phyloP scores from a whole-genome alignment of 1,140 invertebrate genomes.

The Caenorhabditis latens region DNA sequence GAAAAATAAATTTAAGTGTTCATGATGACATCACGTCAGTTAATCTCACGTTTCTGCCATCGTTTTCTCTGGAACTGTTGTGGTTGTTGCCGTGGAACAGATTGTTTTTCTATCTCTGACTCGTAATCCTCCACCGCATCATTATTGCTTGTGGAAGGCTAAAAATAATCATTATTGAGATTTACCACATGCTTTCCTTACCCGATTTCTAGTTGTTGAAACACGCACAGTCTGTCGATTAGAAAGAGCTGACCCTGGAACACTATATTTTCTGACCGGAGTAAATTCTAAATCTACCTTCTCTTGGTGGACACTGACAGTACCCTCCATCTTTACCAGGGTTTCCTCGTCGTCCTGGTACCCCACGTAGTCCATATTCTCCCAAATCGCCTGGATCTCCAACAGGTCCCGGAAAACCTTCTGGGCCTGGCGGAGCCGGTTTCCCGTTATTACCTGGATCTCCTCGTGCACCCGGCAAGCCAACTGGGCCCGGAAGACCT shows the following conservation, averaged over 20 bases:
- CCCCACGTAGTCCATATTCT: slow-evolving; percentile 50
- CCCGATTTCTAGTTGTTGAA: not conserved
- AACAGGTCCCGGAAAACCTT: slow-evolving; percentile 37
- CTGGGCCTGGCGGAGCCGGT: slow-evolving; percentile 48
- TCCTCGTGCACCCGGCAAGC: slow-evolving; percentile 49
- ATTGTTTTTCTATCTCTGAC: not conserved
- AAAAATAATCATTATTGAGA: not conserved
- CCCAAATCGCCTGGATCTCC: slow-evolving; percentile 49
- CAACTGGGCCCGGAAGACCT: slow-evolving; percentile 37
- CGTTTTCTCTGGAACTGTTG: slow-evolving; percentile 4
- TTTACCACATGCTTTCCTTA: not conserved
- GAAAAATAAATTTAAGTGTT: not conserved
- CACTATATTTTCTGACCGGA: not conserved
- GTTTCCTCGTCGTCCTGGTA: slow-evolving; percentile 35
- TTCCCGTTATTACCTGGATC: slow-evolving; percentile 53
- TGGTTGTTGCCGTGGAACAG: not conserved
- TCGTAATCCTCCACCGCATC: not conserved
- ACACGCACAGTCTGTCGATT: slow-evolving; percentile 9
- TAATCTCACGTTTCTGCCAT: slow-evolving; percentile 17
- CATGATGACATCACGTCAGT: not conserved
- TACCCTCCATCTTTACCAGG: slow-evolving; percentile 54
- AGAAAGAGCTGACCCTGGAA: not conserved
- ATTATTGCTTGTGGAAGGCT: not conserved
- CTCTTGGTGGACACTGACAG: slow-evolving; percentile 56
- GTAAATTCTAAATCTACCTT: not conserved